These are phyloP conservation scores for Loris lydekkerianus DNA, from an alignment of 2,797 vertebrate genomes.

Conservation along the genomic window DNA sequence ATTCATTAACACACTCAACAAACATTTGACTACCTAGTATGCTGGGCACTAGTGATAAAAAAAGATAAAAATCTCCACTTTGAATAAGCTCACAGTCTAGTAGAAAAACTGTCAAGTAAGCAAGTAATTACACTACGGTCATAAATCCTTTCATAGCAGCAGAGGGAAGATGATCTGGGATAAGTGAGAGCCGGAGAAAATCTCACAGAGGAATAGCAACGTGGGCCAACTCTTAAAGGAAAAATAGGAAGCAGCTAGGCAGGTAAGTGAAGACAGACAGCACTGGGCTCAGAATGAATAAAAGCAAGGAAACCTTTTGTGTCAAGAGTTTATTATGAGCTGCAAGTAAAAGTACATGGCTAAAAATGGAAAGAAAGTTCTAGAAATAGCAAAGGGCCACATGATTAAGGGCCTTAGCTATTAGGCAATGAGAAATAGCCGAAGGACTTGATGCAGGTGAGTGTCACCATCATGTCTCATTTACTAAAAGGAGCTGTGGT, in stretches of 20 bases:
- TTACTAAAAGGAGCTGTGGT: not conserved
- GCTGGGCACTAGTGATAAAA: not conserved
- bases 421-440: not conserved
- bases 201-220: not conserved
- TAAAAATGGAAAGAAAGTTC: conserved; percentile 11
- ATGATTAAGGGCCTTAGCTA: not conserved
- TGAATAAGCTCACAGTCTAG: not conserved
- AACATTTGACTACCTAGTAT: not conserved
- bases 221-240: not conserved
- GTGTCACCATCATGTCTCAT: not conserved
- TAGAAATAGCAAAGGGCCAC: not conserved
- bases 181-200: not conserved
- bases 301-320: not conserved
- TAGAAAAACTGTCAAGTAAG: conserved; percentile 14
- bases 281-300: not conserved
- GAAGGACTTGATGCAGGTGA: not conserved
- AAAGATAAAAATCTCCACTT: conserved; percentile 11
- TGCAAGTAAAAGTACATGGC: not conserved
- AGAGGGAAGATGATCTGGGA: not conserved
- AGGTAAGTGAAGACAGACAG: not conserved
- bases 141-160: not conserved
- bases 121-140: not conserved
- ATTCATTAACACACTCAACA: conserved; percentile 42
- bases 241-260: not conserved
- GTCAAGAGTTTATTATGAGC: not conserved